phyloP scores from a whole-genome alignment of 2,797 vertebrate genomes.

The Mus minutoides region DNA sequence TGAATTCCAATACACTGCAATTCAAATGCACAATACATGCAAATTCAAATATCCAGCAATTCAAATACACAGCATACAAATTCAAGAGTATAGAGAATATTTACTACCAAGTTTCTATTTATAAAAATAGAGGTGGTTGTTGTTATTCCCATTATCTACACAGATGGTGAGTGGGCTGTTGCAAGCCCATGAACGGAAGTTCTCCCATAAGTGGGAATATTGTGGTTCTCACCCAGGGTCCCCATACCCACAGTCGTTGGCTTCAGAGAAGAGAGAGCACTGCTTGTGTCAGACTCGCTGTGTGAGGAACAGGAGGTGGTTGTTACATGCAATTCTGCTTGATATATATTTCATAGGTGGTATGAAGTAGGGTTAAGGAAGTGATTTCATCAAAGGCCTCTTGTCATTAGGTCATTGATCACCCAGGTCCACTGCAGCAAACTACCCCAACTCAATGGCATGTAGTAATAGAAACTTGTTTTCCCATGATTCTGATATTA shows the following conservation, averaged over 20 bases:
- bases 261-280: not conserved
- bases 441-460: rapidly evolving
- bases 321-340: not conserved
- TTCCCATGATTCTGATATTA: not conserved
- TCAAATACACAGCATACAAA: not conserved
- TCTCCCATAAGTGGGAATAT: not conserved
- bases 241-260: not conserved
- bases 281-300: not conserved
- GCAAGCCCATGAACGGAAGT: not conserved
- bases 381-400: not conserved
- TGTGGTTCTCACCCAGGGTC: not conserved
- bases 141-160: not conserved
- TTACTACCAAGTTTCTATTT: constrained; percentile 45
- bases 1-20: constrained; percentile 15
- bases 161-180: constrained; percentile 50
- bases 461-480: not conserved
- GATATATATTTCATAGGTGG: not conserved
- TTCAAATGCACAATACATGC: constrained; percentile 3
- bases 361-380: not conserved
- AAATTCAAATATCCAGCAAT: not conserved
- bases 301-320: not conserved
- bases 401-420: not conserved
- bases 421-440: not conserved
- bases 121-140: not conserved
- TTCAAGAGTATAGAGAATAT: not conserved